These are phyloP conservation scores for Microchirus variegatus DNA, from an alignment of 2,797 vertebrate species.

Conservation along the genomic window DNA sequence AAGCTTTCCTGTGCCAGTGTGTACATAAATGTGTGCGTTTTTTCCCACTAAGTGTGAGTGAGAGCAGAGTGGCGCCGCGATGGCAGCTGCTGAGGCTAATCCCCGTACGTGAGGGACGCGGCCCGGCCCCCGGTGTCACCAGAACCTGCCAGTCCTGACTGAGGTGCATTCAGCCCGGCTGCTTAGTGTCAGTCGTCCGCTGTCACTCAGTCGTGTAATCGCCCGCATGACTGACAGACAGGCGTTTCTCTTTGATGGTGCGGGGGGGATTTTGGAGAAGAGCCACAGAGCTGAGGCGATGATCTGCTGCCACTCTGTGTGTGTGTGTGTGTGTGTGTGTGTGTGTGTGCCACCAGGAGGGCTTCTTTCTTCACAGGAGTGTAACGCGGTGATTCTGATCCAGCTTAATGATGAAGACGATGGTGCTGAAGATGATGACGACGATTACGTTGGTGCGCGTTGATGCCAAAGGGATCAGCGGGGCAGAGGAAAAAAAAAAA, in stretches of 20 bases:
- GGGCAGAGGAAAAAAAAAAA: too few relatives aligned
- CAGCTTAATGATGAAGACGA: constrained; percentile 74
- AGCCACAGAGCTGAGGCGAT: constrained; percentile 55
- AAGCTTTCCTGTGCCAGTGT: constrained; percentile 28
- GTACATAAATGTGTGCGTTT: constrained; percentile 32
- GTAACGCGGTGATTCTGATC: constrained; percentile 64
- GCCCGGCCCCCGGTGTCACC: constrained; percentile 78
- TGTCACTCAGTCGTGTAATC: constrained; percentile 81
- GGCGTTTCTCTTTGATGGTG: constrained; percentile 76
- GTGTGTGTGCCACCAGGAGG: constrained; percentile 53
- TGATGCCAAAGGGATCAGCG: constrained; percentile 47
- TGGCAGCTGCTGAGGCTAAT: constrained; percentile 82
- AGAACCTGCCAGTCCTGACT: constrained; percentile 79
- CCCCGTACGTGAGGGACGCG: constrained; percentile 69
- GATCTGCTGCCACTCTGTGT: constrained; percentile 56
- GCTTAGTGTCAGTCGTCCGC: constrained; percentile 77
- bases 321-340: constrained; percentile 21
- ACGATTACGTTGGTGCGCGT: constrained; percentile 40
- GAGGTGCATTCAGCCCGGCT: constrained; percentile 79
- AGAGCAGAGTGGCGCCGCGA: constrained; percentile 73
- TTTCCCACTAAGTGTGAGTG: constrained; percentile 67
- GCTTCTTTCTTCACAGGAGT: constrained; percentile 37
- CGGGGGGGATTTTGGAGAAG: constrained; percentile 69
- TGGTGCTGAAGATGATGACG: constrained; percentile 39
- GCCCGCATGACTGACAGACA: constrained; percentile 80